Evolutionary conservation across 2,113 vertebrate species (phyloP).

Genomic region (Alexandromys fortis): DNA sequence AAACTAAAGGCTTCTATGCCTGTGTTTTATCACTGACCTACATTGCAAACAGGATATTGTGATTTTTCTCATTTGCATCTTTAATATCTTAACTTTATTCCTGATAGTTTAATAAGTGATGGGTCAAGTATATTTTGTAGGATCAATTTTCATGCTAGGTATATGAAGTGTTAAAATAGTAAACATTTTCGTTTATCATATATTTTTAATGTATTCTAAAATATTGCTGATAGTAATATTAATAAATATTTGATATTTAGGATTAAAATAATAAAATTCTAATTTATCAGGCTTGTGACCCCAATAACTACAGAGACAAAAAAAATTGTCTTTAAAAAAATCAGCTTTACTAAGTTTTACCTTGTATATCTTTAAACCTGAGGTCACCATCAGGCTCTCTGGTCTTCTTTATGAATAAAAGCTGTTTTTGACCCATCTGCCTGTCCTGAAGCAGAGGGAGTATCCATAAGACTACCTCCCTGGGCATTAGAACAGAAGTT

Average conservation of each 20-base stretch:
- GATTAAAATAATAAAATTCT: background rate
- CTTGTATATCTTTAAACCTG: background rate
- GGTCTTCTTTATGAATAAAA: background rate
- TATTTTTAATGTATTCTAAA: background rate
- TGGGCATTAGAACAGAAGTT: background rate
- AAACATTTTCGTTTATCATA: background rate
- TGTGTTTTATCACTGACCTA: background rate
- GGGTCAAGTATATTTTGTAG: background rate
- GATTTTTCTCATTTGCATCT: background rate
- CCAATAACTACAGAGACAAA: background rate
- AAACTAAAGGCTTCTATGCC: background rate
- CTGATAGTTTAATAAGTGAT: background rate
- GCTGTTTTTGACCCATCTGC: background rate
- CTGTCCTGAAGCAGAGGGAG: rapidly evolving
- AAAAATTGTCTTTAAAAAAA: background rate
- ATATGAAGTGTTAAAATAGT: background rate
- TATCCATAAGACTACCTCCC: rapidly evolving
- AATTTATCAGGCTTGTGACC: background rate
- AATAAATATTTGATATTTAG: background rate
- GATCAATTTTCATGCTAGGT: background rate
- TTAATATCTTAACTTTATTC: background rate
- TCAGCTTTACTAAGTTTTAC: background rate
- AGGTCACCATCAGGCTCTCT: background rate
- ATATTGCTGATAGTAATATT: background rate
- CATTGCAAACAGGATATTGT: background rate